Evolutionary conservation across 1,140 invertebrate species (phyloP).

Genomic region (Drosophila teissieri): DNA sequence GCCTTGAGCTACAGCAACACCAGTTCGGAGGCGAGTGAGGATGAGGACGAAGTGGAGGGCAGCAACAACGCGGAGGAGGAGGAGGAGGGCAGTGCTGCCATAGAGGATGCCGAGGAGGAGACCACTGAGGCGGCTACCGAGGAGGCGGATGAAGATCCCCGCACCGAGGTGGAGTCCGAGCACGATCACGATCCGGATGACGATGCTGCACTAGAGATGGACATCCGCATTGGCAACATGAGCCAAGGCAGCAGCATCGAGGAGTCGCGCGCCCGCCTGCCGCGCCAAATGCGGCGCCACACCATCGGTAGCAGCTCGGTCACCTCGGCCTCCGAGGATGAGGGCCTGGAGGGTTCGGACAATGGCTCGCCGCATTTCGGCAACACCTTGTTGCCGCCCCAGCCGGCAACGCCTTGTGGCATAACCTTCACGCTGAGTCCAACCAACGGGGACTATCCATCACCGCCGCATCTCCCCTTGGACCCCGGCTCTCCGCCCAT

Average conservation of each 20-base stretch:
- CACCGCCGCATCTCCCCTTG: constrained; percentile 67
- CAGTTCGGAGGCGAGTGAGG: constrained; percentile 86
- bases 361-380: constrained; percentile 78
- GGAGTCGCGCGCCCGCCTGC: constrained; percentile 64
- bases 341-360: constrained; percentile 71
- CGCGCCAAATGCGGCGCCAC: constrained; percentile 75
- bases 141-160: constrained; percentile 44
- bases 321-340: constrained; percentile 68
- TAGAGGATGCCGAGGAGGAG: constrained; percentile 60
- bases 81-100: constrained; percentile 20
- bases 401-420: constrained; percentile 84
- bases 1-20: constrained; percentile 84
- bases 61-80: constrained; percentile 72
- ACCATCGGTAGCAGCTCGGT: constrained; percentile 78
- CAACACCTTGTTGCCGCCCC: constrained; percentile 70
- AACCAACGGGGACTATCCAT: constrained; percentile 83
- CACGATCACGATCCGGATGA: constrained; percentile 57
- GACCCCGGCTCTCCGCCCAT: constrained; percentile 85
- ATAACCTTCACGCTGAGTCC: constrained; percentile 90
- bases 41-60: constrained; percentile 86
- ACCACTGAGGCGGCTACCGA: constrained; percentile 57
- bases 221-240: constrained; percentile 67
- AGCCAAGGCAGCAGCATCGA: constrained; percentile 77
- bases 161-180: constrained; percentile 31
- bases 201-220: constrained; percentile 74